Conservation (phyloP, 2,113 vertebrate species). For the Peromyscus californicus region DNA sequence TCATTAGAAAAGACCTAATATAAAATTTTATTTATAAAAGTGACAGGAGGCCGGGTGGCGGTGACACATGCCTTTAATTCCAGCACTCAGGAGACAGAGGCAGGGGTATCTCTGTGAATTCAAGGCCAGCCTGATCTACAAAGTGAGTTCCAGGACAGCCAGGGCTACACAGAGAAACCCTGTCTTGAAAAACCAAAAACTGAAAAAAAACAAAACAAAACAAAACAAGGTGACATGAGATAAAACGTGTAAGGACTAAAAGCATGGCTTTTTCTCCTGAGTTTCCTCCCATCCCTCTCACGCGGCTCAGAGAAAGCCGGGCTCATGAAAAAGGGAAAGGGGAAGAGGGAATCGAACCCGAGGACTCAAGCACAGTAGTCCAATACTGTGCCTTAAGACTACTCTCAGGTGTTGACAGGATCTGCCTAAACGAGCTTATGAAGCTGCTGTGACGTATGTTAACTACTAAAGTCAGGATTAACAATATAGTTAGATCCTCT, state of each 20-base stretch:
- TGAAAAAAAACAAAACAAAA: too few species aligned
- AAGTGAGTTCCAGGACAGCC: too few species aligned
- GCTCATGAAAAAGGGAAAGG: background rate
- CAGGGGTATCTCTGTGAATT: too few species aligned
- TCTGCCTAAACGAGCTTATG: background rate
- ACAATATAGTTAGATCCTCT: background rate
- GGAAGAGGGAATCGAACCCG: background rate
- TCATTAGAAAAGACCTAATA: background rate
- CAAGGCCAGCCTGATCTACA: too few species aligned
- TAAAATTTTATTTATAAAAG: background rate
- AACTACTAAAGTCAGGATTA: too few species aligned
- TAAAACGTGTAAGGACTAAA: too few species aligned
- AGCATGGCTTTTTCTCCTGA: too few species aligned
- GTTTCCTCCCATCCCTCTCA: background rate
- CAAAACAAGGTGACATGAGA: background rate
- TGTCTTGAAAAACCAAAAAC: too few species aligned
- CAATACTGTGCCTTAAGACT: background rate
- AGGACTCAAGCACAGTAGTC: fast-evolving
- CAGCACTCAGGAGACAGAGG: too few species aligned
- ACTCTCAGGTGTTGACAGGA: background rate
- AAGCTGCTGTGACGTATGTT: background rate
- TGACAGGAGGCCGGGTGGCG: background rate
- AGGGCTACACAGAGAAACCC: too few species aligned
- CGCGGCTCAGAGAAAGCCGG: background rate
- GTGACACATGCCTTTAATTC: too few species aligned